These are phyloP conservation scores for Sparidentex hasta DNA, from an alignment of 2,797 vertebrate species.

Conservation along the genomic window DNA sequence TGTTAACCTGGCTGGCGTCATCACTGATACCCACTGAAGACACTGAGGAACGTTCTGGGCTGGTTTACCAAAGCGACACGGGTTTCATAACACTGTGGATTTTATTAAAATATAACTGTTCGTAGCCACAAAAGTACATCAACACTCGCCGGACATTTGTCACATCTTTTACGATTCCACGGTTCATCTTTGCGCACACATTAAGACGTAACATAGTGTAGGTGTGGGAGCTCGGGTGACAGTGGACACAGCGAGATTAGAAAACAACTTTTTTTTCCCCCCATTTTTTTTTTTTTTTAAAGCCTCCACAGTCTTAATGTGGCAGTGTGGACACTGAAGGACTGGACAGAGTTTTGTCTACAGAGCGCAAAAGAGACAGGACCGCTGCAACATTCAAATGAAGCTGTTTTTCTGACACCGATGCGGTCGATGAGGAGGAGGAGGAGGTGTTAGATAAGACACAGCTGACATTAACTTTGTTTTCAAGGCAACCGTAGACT, in stretches of 20 bases:
- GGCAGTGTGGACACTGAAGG: constrained; percentile 64
- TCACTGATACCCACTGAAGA: neutral
- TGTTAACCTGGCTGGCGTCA: neutral
- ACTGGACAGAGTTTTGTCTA: constrained; percentile 36
- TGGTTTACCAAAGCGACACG: neutral
- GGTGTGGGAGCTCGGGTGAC: constrained; percentile 43
- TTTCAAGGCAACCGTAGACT: constrained; percentile 57
- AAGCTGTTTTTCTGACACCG: constrained; percentile 14
- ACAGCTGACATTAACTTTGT: constrained; percentile 28
- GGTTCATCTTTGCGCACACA: constrained; percentile 37
- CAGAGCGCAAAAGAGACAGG: constrained; percentile 17
- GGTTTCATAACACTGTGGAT: constrained; percentile 36
- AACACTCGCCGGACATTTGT: constrained; percentile 48
- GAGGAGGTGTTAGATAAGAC: constrained; percentile 25
- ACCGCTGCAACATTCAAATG: constrained; percentile 35
- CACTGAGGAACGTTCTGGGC: no score
- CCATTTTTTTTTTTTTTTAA: constrained; percentile 4
- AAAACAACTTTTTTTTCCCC: constrained; percentile 21
- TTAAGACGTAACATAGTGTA: constrained; percentile 7
- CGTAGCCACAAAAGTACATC: constrained; percentile 56
- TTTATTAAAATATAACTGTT: constrained; percentile 74
- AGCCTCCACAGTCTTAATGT: constrained; percentile 29
- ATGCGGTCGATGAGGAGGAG: neutral
- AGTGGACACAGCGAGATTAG: constrained; percentile 29
- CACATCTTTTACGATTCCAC: constrained; percentile 42